These are phyloP conservation scores for Epirrhoe tristata DNA, from an alignment of 2,888 invertebrate species.

Conservation along the genomic window DNA sequence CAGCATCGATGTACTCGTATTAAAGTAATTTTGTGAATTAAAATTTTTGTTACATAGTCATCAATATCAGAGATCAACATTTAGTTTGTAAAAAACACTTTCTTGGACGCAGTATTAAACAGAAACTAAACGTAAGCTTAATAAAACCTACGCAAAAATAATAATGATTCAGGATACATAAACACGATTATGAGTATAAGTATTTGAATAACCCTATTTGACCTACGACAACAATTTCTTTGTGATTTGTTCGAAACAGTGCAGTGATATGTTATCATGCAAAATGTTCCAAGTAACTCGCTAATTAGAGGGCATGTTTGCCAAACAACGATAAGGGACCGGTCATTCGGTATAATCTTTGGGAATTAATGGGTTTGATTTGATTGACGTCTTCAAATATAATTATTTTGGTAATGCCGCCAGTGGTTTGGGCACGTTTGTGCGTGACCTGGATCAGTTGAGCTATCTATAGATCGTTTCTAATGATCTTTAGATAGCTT, in stretches of 20 bases:
- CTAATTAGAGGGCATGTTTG: constrained; percentile 62
- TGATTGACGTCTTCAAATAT: not conserved
- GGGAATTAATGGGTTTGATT: not conserved
- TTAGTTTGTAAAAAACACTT: not conserved
- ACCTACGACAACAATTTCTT: constrained; percentile 66
- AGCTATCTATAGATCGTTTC: too few relatives aligned
- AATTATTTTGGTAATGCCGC: too few relatives aligned
- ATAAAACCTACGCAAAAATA: constrained; percentile 27
- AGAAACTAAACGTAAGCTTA: not conserved
- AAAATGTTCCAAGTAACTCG: constrained; percentile 77
- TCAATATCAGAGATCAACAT: too few relatives aligned
- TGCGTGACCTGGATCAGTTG: too few relatives aligned
- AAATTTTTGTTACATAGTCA: too few relatives aligned
- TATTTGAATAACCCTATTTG: constrained; percentile 51
- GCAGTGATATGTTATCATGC: constrained; percentile 75
- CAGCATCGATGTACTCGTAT: too few relatives aligned
- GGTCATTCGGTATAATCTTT: constrained; percentile 3
- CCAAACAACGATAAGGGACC: constrained; percentile 51
- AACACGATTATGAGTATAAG: constrained; percentile 38
- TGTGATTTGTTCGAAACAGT: constrained; percentile 56
- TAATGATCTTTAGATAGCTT: too few relatives aligned
- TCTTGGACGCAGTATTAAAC: not conserved
- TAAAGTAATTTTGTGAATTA: too few relatives aligned
- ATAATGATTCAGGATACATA: constrained; percentile 28
- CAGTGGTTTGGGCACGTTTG: too few relatives aligned